These are phyloP conservation scores for Muraenolepis orangiensis DNA, from an alignment of 2,797 vertebrate genomes.

Conservation along the genomic window DNA sequence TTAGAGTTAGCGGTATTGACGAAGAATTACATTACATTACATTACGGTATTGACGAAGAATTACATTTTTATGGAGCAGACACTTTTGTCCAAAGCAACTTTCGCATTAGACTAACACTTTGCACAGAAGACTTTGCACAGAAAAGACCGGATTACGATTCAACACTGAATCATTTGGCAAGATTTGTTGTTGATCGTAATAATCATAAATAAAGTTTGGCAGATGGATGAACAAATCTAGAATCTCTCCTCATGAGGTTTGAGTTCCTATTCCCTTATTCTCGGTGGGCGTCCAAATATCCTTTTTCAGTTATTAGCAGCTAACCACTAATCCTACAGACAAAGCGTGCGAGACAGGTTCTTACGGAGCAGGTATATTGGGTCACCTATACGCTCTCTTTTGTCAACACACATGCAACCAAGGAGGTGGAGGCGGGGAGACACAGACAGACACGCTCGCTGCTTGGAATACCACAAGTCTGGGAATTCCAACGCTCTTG, in stretches of 20 bases:
- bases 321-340: neutral
- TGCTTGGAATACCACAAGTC: neutral
- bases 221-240: neutral
- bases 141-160: neutral
- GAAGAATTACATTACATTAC: too few species aligned
- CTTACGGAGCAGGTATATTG: neutral
- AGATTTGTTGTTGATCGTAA: neutral
- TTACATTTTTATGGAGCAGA: too few species aligned
- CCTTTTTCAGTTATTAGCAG: too few species aligned
- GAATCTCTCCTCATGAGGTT: neutral
- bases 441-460: neutral
- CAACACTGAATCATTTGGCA: neutral
- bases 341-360: neutral
- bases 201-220: neutral
- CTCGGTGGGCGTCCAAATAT: neutral
- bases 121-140: neutral
- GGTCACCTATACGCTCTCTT: neutral
- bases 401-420: neutral
- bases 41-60: too few species aligned
- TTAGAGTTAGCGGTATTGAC: too few species aligned
- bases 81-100: too few species aligned
- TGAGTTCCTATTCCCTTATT: neutral
- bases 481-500: neutral
- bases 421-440: too few species aligned
- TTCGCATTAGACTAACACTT: neutral